Percentiles rank a stretch among this genome's conserved stretches.
These are phyloP conservation scores for Yoshiicerus persimilis DNA, from an alignment of 1,140 invertebrate genomes.

Conservation along the genomic window DNA sequence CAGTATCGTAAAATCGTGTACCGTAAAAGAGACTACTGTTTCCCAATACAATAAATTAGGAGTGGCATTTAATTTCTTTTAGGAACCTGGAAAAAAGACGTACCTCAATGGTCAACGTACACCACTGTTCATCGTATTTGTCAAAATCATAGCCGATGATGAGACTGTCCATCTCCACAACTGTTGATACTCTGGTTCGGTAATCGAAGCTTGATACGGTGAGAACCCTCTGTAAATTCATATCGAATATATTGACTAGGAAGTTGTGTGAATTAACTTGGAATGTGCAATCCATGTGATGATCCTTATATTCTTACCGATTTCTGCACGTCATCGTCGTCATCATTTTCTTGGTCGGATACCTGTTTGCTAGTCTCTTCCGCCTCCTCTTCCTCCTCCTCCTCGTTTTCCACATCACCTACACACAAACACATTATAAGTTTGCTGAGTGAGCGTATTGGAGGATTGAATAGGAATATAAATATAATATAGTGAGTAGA, in stretches of 20 bases:
- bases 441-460: neutral
- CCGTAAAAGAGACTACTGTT: too few relatives aligned
- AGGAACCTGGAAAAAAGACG: too few relatives aligned
- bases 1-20: too few relatives aligned
- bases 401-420: slow-evolving; percentile 36
- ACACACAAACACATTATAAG: slow-evolving; percentile 22
- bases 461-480: neutral
- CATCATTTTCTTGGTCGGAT: slow-evolving; percentile 38
- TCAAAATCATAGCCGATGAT: slow-evolving; percentile 77
- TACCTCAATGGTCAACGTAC: slow-evolving; percentile 63
- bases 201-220: neutral
- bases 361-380: neutral
- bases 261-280: neutral
- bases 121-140: slow-evolving; percentile 69
- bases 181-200: slow-evolving; percentile 26
- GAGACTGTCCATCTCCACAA: slow-evolving; percentile 54
- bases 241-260: neutral
- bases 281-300: neutral
- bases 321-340: slow-evolving; percentile 53
- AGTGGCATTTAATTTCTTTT: too few relatives aligned
- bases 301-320: slow-evolving; percentile 33
- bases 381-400: slow-evolving; percentile 53
- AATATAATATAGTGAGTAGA: slow-evolving; percentile 30
- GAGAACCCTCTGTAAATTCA: neutral
- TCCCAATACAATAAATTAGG: too few relatives aligned